A percentile compares a stretch with the other conserved stretches of the same genome.
These are phyloP conservation scores for Xenopus laevis DNA, from an alignment of 2,113 vertebrate genomes.

Conservation along the genomic window DNA sequence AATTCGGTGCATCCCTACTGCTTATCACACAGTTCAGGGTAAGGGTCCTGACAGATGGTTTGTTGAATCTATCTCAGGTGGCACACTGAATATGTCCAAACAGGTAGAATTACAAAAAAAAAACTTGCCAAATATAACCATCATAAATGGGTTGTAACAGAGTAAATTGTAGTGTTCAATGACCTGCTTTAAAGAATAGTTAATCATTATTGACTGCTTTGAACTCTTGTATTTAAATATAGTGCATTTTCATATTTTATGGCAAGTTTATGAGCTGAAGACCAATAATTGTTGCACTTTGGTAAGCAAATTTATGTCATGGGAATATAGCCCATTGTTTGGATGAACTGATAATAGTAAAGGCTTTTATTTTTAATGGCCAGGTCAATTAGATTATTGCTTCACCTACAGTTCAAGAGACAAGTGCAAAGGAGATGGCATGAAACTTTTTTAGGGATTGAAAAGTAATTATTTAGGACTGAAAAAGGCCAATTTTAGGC, in stretches of 20 bases:
- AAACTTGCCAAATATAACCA: too few relatives aligned
- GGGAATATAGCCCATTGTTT: not conserved
- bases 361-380: conserved; percentile 8
- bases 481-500: not conserved
- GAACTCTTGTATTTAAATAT: not conserved
- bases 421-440: conserved; percentile 3
- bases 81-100: too few relatives aligned
- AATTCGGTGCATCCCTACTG: too few relatives aligned
- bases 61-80: too few relatives aligned
- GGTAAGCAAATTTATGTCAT: not conserved
- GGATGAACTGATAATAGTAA: not conserved
- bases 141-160: too few relatives aligned
- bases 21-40: too few relatives aligned
- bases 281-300: not conserved
- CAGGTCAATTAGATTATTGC: conserved; percentile 22
- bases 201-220: not conserved
- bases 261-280: not conserved
- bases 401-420: conserved; percentile 14
- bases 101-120: too few relatives aligned
- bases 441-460: conserved; percentile 18
- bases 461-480: conserved; percentile 13
- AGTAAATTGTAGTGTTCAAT: too few relatives aligned
- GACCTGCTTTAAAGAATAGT: too few relatives aligned
- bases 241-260: not conserved
- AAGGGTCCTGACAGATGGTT: too few relatives aligned